Evolutionary conservation across 1,140 invertebrate species (phyloP), one percentile per base, ranked within the genome.

Genomic region (Acromyrmex heyeri): DNA sequence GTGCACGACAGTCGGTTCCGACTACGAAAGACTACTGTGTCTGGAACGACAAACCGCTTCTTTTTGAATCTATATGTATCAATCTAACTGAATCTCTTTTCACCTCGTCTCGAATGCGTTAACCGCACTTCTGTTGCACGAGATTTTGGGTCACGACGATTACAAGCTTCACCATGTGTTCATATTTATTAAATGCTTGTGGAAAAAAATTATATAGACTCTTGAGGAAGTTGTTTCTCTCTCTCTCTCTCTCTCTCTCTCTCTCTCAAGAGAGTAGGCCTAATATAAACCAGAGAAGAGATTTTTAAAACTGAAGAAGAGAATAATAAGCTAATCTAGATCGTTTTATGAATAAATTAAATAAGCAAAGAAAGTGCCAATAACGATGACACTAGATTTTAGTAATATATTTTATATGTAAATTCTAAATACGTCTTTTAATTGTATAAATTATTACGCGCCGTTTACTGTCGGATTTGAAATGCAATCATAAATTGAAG

Each of bases 1-100:
- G 75, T 38, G 65, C 18, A 44, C 62, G 27, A 55, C 70, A 44
- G 55, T 21, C 55, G 24, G 55, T 24, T 18, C 14, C 38, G 27
- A 27, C 61, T 70, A 18, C 8, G 18, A 61, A 59, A 82, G 72
- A 62, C 67, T 59, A 50, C 76, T 53, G 67, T 79, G 30, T 30
- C 48, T 64, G 14, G 4, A 24, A 81, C 48, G 64, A 70, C 50
- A 69, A 69, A 57, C 64, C 34, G 34, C 50, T 69, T 79, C 62
- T 70, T 38, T 30, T 2, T 30, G 16, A 16, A n/a, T 16, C 57
- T 48, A 70, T 38, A 50, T 50, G 14, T 16, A 38, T 77, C 75
- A 62, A 50, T 1, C 78, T 57, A 59, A 18, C 65, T 38, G 48
- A 57, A 44, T 48, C 48, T 21, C 53, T 59, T 73, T 75, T 72